phyloP scores from a whole-genome alignment of 2,888 invertebrate species.

The Agonopterix alstromeriana region DNA sequence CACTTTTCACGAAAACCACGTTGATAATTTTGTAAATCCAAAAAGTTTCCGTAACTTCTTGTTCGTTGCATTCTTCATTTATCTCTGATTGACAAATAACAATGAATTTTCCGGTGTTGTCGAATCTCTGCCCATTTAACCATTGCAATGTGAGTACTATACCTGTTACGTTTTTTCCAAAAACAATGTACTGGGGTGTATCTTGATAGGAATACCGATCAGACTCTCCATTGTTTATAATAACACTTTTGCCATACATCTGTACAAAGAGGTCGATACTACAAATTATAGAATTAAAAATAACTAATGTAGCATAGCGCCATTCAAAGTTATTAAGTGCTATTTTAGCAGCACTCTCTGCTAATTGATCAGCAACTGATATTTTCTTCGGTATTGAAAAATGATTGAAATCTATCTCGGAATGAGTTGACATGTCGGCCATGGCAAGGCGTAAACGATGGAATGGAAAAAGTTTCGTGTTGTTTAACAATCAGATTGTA shows the following conservation, averaged over 20 bases:
- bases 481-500: background rate
- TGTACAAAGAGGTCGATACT: slow-evolving; percentile 39
- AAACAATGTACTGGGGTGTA: slow-evolving; percentile 41
- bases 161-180: slow-evolving; percentile 29
- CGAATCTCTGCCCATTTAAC: slow-evolving; percentile 32
- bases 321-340: slow-evolving; percentile 47
- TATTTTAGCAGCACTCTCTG: slow-evolving; percentile 38
- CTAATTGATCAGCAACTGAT: slow-evolving; percentile 20
- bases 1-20: slow-evolving; percentile 32
- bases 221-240: slow-evolving; percentile 30
- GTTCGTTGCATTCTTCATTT: slow-evolving; percentile 37
- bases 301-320: slow-evolving; percentile 41
- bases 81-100: slow-evolving; percentile 39
- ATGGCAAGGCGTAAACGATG: background rate
- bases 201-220: slow-evolving; percentile 17
- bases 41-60: slow-evolving; percentile 29
- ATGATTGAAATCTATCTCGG: slow-evolving; percentile 9
- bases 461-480: background rate
- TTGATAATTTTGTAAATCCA: slow-evolving; percentile 50
- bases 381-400: slow-evolving; percentile 5
- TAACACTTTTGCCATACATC: slow-evolving; percentile 33
- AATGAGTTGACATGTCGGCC: slow-evolving; percentile 10
- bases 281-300: slow-evolving; percentile 38
- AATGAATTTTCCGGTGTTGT: slow-evolving; percentile 51
- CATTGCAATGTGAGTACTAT: slow-evolving; percentile 31